Conservation (phyloP, 1,140 invertebrate genomes). For the Drosophila mojavensis region DNA sequence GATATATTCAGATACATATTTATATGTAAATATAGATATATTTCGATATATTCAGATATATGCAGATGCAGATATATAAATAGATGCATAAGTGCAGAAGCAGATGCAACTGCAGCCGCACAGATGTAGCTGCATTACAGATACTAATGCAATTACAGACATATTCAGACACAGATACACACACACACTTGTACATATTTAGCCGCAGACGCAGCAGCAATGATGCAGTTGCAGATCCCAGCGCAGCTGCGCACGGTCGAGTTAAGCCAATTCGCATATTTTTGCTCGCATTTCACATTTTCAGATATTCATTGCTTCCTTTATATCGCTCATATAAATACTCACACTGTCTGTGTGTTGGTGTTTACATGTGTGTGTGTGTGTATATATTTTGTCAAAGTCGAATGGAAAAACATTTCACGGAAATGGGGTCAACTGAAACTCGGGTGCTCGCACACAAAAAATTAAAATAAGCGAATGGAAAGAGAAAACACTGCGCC, state of each 20-base stretch:
- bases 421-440: constrained; percentile 77
- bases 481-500: constrained; percentile 54
- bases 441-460: constrained; percentile 46
- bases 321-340: neutral
- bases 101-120: neutral
- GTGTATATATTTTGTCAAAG: constrained; percentile 60
- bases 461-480: constrained; percentile 75
- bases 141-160: neutral
- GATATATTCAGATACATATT: neutral
- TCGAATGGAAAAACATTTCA: constrained; percentile 74
- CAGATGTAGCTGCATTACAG: neutral
- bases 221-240: constrained; percentile 4
- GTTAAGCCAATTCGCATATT: constrained; percentile 70
- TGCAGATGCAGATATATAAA: neutral
- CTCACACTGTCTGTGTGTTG: neutral
- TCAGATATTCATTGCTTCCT: constrained; percentile 44
- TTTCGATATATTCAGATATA: neutral
- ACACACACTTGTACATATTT: neutral
- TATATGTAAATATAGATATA: neutral
- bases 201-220: too few species aligned
- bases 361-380: constrained; percentile 3
- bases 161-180: neutral
- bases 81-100: neutral
- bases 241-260: constrained; percentile 62
- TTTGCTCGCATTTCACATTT: constrained; percentile 32